Evolutionary conservation across 2,888 invertebrate genomes (phyloP).

Genomic region (Amphipoea oculea): DNA sequence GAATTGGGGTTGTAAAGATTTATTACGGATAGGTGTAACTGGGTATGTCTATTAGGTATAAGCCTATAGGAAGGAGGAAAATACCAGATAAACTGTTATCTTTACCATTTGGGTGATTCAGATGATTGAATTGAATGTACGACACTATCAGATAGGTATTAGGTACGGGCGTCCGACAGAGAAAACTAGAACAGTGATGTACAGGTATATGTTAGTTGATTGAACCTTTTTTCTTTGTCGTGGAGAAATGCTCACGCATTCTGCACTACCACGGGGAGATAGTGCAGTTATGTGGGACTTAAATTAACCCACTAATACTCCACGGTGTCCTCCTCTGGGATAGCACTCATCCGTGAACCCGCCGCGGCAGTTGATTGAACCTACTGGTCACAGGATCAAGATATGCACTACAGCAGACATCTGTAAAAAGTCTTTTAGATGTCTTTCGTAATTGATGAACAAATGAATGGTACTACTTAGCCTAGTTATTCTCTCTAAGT

Average conservation of each 20-base stretch:
- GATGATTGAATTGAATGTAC: background rate
- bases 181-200: background rate
- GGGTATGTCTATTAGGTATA: background rate
- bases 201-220: background rate
- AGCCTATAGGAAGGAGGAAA: background rate
- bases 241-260: too few relatives aligned
- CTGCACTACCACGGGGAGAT: too few relatives aligned
- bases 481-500: background rate
- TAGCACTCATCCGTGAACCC: too few relatives aligned
- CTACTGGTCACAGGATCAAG: background rate
- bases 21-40: background rate
- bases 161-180: background rate
- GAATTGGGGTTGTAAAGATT: constrained; percentile 5
- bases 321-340: too few relatives aligned
- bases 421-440: background rate
- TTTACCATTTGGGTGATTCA: background rate
- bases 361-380: too few relatives aligned
- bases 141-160: background rate
- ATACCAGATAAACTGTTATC: background rate
- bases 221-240: too few relatives aligned
- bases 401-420: background rate
- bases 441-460: background rate
- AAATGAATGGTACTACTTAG: background rate
- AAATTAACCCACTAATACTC: too few relatives aligned
- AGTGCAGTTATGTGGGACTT: too few relatives aligned